phyloP scores from a whole-genome alignment of 2,797 vertebrate species.

The Rhinatrema bivittatum region DNA sequence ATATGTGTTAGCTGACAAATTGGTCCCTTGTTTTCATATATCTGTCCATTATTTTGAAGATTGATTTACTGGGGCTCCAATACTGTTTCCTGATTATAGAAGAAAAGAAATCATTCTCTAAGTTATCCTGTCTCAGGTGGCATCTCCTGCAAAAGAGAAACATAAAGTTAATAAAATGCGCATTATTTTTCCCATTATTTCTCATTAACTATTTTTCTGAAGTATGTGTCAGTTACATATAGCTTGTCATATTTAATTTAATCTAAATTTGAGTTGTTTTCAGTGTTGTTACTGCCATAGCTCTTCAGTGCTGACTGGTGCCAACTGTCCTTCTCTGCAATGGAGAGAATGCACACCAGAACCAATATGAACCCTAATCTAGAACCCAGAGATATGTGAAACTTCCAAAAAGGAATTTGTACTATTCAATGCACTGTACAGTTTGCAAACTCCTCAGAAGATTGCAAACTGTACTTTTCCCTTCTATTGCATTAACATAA shows the following conservation, averaged over 20 bases:
- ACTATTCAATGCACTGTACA: conserved; percentile 33
- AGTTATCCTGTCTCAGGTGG: conserved; percentile 10
- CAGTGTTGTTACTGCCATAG: conserved; percentile 35
- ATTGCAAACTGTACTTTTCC: no score
- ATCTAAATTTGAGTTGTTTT: conserved; percentile 31
- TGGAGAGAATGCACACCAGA: conserved; percentile 41
- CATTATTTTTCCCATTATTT: conserved; percentile 11
- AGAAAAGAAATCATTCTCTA: conserved; percentile 13
- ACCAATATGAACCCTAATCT: conserved; percentile 49
- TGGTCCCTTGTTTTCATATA: conserved; percentile 25
- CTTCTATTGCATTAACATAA: no score
- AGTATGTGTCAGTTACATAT: conserved; percentile 17
- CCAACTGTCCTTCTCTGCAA: conserved; percentile 42
- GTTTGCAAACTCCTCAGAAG: not conserved
- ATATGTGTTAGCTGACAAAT: conserved; percentile 21
- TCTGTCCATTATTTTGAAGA: conserved; percentile 12
- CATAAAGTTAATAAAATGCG: conserved; percentile 3
- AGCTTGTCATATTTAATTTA: conserved; percentile 20
- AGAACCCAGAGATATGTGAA: conserved; percentile 31
- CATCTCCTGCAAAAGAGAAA: conserved; percentile 19
- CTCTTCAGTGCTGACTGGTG: conserved; percentile 40
- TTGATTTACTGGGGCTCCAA: conserved; percentile 8
- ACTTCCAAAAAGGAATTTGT: conserved; percentile 39
- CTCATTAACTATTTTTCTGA: conserved; percentile 14
- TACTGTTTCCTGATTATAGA: conserved; percentile 11